These are phyloP conservation scores for Periparus ater DNA, from an alignment of 2,797 vertebrate genomes.

Conservation along the genomic window DNA sequence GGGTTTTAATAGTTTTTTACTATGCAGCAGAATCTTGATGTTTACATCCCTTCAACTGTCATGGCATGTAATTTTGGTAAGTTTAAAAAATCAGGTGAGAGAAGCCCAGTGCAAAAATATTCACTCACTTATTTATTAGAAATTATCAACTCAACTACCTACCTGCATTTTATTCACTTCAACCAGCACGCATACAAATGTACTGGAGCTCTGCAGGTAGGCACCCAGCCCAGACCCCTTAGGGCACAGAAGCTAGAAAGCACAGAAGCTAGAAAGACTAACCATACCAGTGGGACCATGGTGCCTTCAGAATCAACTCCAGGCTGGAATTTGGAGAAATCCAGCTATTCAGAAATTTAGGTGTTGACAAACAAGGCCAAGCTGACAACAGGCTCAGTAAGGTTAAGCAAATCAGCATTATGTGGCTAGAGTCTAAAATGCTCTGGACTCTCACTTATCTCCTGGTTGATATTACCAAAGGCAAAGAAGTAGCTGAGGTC, in stretches of 20 bases:
- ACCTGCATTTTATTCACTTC: not conserved
- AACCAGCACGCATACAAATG: not conserved
- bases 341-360: not conserved
- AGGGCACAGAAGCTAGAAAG: not conserved
- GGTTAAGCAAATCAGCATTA: not conserved
- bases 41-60: not conserved
- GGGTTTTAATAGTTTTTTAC: not conserved
- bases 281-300: not conserved
- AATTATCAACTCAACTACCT: not conserved
- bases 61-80: not conserved
- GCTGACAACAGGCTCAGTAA: not conserved
- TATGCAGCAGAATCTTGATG: not conserved
- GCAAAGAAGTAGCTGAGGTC: not conserved
- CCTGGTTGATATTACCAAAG: not conserved
- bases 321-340: not conserved
- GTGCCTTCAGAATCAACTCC: not conserved
- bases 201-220: not conserved
- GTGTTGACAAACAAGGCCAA: not conserved
- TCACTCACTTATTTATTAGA: not conserved
- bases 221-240: not conserved
- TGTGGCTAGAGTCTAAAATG: not conserved
- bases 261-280: not conserved
- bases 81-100: not conserved
- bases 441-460: not conserved
- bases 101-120: not conserved